Evolutionary conservation across 1,140 invertebrate genomes (phyloP), one percentile per base, ranked within the genome.

Genomic region (Formica selysi): DNA sequence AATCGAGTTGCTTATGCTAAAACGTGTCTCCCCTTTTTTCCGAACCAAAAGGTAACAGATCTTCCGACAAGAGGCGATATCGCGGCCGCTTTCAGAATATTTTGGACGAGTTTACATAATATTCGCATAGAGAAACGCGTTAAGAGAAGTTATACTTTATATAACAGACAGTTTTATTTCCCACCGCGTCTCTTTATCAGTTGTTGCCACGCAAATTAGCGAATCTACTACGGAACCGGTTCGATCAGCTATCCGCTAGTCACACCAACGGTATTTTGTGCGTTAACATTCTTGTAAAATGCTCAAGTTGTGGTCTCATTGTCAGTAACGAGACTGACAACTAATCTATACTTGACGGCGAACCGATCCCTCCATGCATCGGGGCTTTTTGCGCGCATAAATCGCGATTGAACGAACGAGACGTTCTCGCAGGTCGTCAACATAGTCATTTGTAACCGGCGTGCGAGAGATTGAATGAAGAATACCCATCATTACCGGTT

Each of bases 121-220:
- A 83, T 83, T 73, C 79, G 57, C 68, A 36, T 74, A 71, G 26
- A 61, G 8, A 1, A 41, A 29, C 29, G 68, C 68, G 19, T 59
- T 74, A 74, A 32, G 79, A 44, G 26, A 83, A 61, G 68, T 61
- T 67, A 16, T 48, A 32, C 26, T 61, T 62, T 22, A 51, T 19
- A 73, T 73, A 83, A 74, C 41, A 26, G 68, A 83, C 79, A 62
- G 38, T 74, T 83, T 83, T 73, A 83, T 61, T 48, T 61, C 26
- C 68, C 68, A 44, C 13, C 68, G 48, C 57, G 79, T 83, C 79
- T 83, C 79, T 83, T 83, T 83, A 83, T 73, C 79, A 74, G 54
- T 83, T 83, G 19, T 41, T 22, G 79, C 57, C 79, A 48, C 68
- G 68, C 68, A 83, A 83, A 83, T 83, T 83, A 48, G 68, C 79